Evolutionary conservation across 2,888 invertebrate genomes (phyloP), one percentile per base, ranked within the genome.

Genomic region (Pollenia angustigena): DNA sequence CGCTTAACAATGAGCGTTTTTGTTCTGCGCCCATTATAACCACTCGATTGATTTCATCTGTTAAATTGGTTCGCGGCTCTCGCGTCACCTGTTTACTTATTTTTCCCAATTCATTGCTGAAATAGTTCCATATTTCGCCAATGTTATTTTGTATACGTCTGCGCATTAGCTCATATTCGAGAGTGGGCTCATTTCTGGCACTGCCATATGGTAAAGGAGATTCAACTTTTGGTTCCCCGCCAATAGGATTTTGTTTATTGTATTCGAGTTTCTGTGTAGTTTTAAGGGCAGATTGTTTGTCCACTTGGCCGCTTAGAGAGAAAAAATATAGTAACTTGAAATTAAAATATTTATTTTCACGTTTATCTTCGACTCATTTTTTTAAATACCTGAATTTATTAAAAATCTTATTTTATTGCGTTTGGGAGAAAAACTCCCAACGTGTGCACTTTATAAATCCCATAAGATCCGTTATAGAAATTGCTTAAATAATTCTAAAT

Each of bases 111-210:
- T 97, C 97, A 64, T 95, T 94, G 89, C 95, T 95, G 4, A 98
- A 94, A 91, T 95, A 98, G 93, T 96, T 97, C 98, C 98, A 98
- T 90, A 97, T 94, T 93, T 98, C 98, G 89, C 96, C 96, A 0
- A 97, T 95, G 90, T 97, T 97, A 48, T 95, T 95, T 90, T 95
- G 95, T 85, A 98, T 94, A 89, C 96, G 95, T 40, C 98, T 94
- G 66, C 98, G 94, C 82, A 96, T 94, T 90, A 96, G 94, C 94
- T 98, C 97, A 90, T 97, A 97, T 89, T 96, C 96, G 74, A 95
- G 93, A 56, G 95, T 95, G 1, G 97, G 97, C 68, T 96, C 95
- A 85, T 94, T 94, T 66, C 94, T 74, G 44, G 76, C 54, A 56
- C 81, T 89, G 9, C 85, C 82, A 86, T 88, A 85, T 16, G 88